phyloP scores from a whole-genome alignment of 2,113 vertebrate genomes.

The Anser brachyrhynchus region DNA sequence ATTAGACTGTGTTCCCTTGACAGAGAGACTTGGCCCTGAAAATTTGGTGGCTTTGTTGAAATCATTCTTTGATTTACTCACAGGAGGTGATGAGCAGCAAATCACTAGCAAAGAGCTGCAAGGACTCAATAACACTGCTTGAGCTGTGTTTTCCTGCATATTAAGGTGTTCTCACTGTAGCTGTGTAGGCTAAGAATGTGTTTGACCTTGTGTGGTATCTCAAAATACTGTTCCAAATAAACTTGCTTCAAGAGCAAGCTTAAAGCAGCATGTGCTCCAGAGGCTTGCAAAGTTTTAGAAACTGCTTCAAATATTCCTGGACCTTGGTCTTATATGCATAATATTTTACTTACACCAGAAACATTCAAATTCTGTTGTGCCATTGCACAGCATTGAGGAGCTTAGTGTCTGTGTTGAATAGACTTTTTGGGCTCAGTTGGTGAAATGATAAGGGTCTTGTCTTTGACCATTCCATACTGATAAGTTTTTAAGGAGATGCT shows the following conservation, averaged over 20 bases:
- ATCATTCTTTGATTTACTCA: conserved; percentile 7
- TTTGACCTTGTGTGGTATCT: background rate
- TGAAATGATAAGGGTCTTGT: background rate
- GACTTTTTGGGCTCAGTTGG: background rate
- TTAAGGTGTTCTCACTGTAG: background rate
- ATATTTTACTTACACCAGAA: background rate
- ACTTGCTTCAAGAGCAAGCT: background rate
- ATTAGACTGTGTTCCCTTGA: background rate
- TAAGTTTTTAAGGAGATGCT: background rate
- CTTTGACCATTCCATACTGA: background rate
- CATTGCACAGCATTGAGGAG: background rate
- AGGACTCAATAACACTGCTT: background rate
- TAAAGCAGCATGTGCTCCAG: background rate
- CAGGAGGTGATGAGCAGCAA: background rate
- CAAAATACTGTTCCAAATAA: background rate
- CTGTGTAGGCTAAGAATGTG: background rate
- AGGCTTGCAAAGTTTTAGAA: background rate
- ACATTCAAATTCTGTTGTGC: background rate
- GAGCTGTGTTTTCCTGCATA: background rate
- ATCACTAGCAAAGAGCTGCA: background rate
- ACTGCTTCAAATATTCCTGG: background rate
- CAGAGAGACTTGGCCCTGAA: background rate
- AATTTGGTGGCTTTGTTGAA: background rate
- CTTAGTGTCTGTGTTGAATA: background rate
- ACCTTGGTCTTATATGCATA: background rate